These are phyloP conservation scores for Pterobdella sp. DNA, from an alignment of 2,888 invertebrate genomes.

Conservation along the genomic window DNA sequence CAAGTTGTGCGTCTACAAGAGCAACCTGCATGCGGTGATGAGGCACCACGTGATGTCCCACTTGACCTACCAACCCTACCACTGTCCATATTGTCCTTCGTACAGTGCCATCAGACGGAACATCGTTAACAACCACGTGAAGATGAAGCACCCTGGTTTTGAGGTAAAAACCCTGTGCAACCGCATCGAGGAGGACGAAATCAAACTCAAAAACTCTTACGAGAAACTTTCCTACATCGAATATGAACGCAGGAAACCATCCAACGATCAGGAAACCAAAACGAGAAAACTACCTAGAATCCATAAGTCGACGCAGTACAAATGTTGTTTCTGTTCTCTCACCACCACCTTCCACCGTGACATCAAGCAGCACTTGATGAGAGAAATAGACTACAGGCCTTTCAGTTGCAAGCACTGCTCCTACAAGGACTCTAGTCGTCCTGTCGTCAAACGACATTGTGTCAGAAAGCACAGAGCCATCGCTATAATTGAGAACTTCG, in stretches of 20 bases:
- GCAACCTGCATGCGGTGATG: conserved; percentile 30
- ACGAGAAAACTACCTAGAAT: not conserved
- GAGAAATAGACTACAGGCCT: conserved; percentile 36
- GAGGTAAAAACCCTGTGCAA: conserved; percentile 21
- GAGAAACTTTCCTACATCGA: conserved; percentile 14
- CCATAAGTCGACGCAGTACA: conserved; percentile 24
- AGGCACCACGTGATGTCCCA: conserved; percentile 36
- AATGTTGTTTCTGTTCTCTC: conserved; percentile 33
- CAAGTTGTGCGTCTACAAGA: conserved; percentile 28
- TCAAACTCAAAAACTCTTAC: conserved; percentile 28
- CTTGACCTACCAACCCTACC: conserved; percentile 33
- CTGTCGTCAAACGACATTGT: conserved; percentile 34
- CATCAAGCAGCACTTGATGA: conserved; percentile 35
- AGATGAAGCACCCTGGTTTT: conserved; percentile 29
- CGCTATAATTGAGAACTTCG: conserved; percentile 16
- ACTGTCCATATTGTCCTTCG: conserved; percentile 31
- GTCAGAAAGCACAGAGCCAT: conserved; percentile 31
- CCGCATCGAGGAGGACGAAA: conserved; percentile 29
- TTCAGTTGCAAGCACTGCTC: conserved; percentile 35
- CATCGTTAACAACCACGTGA: conserved; percentile 33
- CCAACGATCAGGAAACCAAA: not conserved
- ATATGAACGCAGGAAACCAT: conserved; percentile 9
- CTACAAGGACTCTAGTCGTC: conserved; percentile 33
- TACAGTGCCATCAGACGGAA: conserved; percentile 29
- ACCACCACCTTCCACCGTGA: conserved; percentile 31